Evolutionary conservation across 1,140 invertebrate species (phyloP), one percentile per base, ranked within the genome.

Genomic region (Bilobella aurantiaca): DNA sequence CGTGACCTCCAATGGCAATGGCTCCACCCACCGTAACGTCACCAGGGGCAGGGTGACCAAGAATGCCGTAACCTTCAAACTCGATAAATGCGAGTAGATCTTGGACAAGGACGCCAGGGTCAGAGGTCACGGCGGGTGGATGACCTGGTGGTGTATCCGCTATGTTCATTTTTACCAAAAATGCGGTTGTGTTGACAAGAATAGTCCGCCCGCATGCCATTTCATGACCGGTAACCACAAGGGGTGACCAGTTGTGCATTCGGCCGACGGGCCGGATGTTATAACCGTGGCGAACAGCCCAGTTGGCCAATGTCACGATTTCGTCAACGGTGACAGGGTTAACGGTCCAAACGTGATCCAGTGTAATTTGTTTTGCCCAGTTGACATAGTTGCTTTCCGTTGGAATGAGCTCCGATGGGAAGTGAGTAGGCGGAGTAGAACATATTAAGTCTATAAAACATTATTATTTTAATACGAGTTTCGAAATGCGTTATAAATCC

Each of bases 1-100:
- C 69, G 56, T 65, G 65, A 12, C 42, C 69, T 58, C 49, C 63
- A 23, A 65, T 60, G 16, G 69, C 69, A n/a, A 70, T 28, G 32
- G 34, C 53, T 28, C 69, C 65, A 3, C 69, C 69, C 21, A 70
- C 28, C 8, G 65, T 70, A 0, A 62, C 18, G 18, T 64, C 65
- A 14, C 69, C 65, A 18, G 47, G n/a, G 0, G 58, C 65, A 1
- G 69, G 65, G 29, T 31, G 21, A 1, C 12, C 23, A 2, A 27
- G 23, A 14, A 70, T 21, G 5, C 58, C 62, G 5, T 30, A 32
- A 14, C 57, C 31, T 25, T 67, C 0, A 18, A 47, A n/a, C 28
- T 70, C 65, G 18, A 70, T 23, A n/a, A 64, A 65, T 0, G n/a
- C 47, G 12, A 63, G 46, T 2, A 70, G 31, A 1, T n/a, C 18